A percentile compares a stretch with the other conserved stretches of the same genome.
Evolutionary conservation across 2,888 invertebrate species (phyloP).

Genomic region (Pyrrhosoma nymphula): DNA sequence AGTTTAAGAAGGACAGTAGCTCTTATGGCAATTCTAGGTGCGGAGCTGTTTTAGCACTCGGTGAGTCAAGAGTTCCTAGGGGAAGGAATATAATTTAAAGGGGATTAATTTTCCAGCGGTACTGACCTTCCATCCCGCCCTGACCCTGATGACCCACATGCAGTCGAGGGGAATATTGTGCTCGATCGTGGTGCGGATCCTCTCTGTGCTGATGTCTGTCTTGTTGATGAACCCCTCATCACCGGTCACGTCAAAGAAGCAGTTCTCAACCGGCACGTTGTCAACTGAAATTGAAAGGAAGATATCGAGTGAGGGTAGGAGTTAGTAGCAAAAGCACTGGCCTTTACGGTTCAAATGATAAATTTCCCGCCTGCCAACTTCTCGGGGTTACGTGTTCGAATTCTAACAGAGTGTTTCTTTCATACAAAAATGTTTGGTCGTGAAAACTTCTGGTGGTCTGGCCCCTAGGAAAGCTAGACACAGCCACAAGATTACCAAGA

Average conservation of each 20-base stretch:
- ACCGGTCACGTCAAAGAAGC: constrained; percentile 80
- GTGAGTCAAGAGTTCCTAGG: too few relatives aligned
- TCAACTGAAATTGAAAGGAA: constrained; percentile 75
- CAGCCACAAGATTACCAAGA: too few relatives aligned
- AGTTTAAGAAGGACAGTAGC: too few relatives aligned
- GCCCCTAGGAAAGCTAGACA: too few relatives aligned
- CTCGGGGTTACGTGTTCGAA: too few relatives aligned
- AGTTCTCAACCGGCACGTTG: constrained; percentile 80
- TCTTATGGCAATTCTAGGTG: too few relatives aligned
- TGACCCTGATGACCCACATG: constrained; percentile 86
- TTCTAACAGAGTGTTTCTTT: too few relatives aligned
- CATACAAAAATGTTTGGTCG: too few relatives aligned
- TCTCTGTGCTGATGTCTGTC: constrained; percentile 81
- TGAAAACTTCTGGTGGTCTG: too few relatives aligned
- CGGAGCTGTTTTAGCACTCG: too few relatives aligned
- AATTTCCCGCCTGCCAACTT: background rate
- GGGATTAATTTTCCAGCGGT: background rate
- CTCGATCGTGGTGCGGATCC: constrained; percentile 79
- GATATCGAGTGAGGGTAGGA: too few relatives aligned
- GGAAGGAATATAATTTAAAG: too few relatives aligned
- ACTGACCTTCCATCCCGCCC: constrained; percentile 83
- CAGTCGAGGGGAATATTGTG: constrained; percentile 85
- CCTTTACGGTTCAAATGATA: background rate
- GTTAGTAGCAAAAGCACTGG: background rate
- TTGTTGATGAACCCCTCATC: constrained; percentile 82